Base-by-base conservation (phyloP, 2,797 vertebrate species). In the Vultur gryphus region DNA sequence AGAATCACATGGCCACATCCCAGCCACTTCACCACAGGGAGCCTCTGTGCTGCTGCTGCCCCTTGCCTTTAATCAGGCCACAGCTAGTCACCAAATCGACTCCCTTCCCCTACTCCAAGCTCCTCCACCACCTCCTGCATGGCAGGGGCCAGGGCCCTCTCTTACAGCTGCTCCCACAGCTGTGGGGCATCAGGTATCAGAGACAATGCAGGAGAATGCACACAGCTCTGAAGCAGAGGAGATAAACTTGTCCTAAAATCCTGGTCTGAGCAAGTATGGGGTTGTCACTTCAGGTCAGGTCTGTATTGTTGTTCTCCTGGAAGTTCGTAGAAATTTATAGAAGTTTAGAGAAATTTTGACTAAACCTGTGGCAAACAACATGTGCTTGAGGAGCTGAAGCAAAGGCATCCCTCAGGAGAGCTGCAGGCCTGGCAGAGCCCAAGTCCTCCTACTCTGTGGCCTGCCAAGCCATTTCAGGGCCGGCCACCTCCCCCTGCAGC, bases 121-220 rank as follows among this genome's bases (percentile, higher is more conserved):
- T 76, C 29, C 80, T 90, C 39, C 46, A 29, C 2, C 0, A 10
- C 9, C 70, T 80, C 66, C 67, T 49, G 9, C 4, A 24, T 8
- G 16, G 39, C 16, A 16, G 66, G 39, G 44, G 46, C 33, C 67
- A 81, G 21, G 19, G 51, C 5, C 1, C 24, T 79, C 65, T 72
- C 78, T 84, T 88, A 87, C 28, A 87, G 90, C 67, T 87, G 67
- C 31, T 87, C 24, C n/a, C 72, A 90, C 90, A 96, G 91, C 80
- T 95, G 90, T 29, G 43, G 57, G 39, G 28, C 77, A 94, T 95
- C 67, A 83, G 76, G 31, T 89, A 91, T 75, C 71, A 77, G 75
- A 84, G 58, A 12, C 33, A 72, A 67, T 13, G 20, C 20, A 67
- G 21, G 28, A 84, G 48, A 95, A 83, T 2, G 9, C 37, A 75